Base-by-base conservation (phyloP, 2,888 invertebrate species). In the Trichogramma evanescens region DNA sequence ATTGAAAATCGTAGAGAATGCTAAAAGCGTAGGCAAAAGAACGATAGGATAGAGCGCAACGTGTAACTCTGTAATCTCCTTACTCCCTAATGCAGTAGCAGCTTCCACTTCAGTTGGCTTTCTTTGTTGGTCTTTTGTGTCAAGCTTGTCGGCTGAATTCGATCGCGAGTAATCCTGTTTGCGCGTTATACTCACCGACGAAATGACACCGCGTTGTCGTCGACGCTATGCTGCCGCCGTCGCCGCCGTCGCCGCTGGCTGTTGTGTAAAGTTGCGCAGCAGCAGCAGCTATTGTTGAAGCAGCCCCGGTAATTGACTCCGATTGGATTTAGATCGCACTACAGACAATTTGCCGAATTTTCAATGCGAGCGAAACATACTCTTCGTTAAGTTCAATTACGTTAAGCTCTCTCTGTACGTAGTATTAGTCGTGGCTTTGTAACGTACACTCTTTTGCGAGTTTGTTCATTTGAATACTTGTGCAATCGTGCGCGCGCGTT, bases 91-190 rank as follows among this genome's bases (percentile, higher is more conserved):
- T 38, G 39, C 39, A 40, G 46, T 8, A n/a, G 8, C n/a, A 40
- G 44, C 8, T 67, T 68, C 69, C 70, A 68, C 69, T 68, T 64
- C 65, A 66, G 67, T 50, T 40, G 50, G 46, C 67, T 71, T 72
- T 70, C 70, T 72, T 72, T 70, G 68, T 68, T 66, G 66, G 68
- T 65, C 74, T 73, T 74, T 77, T 76, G 26, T 26, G 76, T 77
- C 72, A 70, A 69, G 58, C 68, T 55, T 69, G 54, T 54, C 26
- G 10, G 26, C 26, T 70, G 74, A 74, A 77, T 76, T 75, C 74
- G 73, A 77, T 77, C 72, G 74, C 71, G 73, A 26, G 26, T 74
- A 76, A 76, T 77, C 74, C 73, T 73, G 74, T 77, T 76, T 76
- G 76, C 74, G 74, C 70, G 26, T 26, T 26, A 26, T 26, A 26